Conservation (phyloP, 37 sponge, comb jelly and placozoan genomes). For the Geodia barretti region DNA sequence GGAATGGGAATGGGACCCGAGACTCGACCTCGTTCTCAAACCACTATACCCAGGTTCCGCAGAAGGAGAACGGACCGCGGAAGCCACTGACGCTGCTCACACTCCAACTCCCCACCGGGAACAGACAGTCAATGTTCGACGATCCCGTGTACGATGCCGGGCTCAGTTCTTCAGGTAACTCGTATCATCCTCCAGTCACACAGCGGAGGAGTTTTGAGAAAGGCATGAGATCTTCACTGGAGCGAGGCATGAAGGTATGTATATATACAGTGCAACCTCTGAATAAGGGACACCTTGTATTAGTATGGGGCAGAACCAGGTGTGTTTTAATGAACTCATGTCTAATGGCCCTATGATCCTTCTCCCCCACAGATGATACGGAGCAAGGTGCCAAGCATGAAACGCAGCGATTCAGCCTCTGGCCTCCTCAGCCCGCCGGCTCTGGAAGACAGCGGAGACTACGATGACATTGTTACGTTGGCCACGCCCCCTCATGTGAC, state of each 20-base stretch:
- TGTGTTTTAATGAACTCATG: no score
- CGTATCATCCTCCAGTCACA: neutral
- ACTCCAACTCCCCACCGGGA: no score
- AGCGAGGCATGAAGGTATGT: neutral
- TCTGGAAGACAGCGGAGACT: neutral
- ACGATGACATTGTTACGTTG: neutral
- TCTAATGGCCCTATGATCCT: neutral
- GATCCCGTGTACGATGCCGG: conserved; percentile 16
- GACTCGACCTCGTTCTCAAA: no score
- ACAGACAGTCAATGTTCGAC: no score
- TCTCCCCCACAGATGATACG: neutral
- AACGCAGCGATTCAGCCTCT: neutral
- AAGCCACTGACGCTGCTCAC: neutral
- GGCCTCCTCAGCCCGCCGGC: neutral
- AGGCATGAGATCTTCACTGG: neutral
- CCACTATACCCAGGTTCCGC: neutral
- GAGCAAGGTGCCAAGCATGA: conserved; percentile 3
- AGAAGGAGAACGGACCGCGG: no score
- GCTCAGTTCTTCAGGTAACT: neutral
- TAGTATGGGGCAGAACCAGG: no score
- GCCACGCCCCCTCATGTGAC: neutral
- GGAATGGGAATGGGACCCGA: neutral
- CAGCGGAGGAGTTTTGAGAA: neutral
- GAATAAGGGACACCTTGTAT: no score
- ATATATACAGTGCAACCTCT: neutral